phyloP scores from a whole-genome alignment of 2,113 vertebrate genomes.

The Sorex fumeus region DNA sequence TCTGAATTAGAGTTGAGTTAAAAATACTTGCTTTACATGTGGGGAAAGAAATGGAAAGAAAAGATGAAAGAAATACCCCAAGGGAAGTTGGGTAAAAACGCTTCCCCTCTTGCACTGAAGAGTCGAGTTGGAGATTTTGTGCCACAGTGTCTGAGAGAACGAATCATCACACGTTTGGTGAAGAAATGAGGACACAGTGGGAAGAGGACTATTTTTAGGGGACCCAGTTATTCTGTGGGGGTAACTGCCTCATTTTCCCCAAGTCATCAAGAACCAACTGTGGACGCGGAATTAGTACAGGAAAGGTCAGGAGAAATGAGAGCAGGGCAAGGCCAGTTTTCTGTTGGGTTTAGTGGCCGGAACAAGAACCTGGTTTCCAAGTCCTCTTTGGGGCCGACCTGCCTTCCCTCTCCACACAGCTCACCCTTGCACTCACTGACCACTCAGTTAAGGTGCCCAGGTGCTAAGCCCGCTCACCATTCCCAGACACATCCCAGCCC shows the following conservation, averaged over 20 bases:
- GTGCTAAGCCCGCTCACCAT: too few relatives aligned
- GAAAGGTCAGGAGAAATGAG: not conserved
- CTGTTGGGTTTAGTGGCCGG: not conserved
- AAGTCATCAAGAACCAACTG: not conserved
- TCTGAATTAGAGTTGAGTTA: not conserved
- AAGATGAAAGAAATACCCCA: conserved; percentile 28
- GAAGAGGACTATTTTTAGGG: conserved; percentile 39
- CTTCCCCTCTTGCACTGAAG: not conserved
- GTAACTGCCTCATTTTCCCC: conserved; percentile 14
- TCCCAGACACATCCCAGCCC: too few relatives aligned
- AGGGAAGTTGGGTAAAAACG: not conserved
- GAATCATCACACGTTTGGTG: not conserved
- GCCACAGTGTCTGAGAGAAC: not conserved
- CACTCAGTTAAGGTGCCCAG: not conserved
- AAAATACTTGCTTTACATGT: not conserved
- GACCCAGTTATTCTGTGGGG: conserved; percentile 7
- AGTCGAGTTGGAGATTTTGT: conserved; percentile 44
- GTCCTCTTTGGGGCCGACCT: not conserved
- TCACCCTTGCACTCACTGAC: not conserved
- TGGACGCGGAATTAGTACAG: not conserved
- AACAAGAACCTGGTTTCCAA: not conserved
- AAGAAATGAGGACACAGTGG: not conserved
- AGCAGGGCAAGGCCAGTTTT: not conserved
- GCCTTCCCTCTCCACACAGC: not conserved
- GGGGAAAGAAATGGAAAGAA: not conserved